Evolutionary conservation across 2,113 vertebrate genomes (phyloP).

Genomic region (Salvelinus alpinus): DNA sequence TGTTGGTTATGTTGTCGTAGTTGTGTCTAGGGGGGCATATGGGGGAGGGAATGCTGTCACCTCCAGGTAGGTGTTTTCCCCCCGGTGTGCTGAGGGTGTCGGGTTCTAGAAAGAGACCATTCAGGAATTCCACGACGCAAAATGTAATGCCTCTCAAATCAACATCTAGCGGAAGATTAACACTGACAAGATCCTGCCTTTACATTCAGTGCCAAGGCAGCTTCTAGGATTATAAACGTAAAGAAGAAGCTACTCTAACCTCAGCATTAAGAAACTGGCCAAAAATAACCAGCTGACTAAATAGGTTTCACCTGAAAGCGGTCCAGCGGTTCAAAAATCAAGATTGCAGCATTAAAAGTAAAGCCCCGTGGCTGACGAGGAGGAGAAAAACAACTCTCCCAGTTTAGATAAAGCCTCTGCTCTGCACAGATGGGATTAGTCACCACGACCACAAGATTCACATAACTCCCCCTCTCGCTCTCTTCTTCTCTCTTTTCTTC

Average conservation of each 20-base stretch:
- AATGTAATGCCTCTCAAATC: slow-evolving; percentile 13
- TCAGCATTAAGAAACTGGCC: not conserved
- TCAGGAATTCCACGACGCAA: slow-evolving; percentile 20
- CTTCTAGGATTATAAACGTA: not conserved
- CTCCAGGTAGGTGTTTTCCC: no score
- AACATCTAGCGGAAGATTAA: slow-evolving; percentile 28
- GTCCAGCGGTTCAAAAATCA: slow-evolving; percentile 30
- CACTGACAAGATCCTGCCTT: slow-evolving; percentile 36
- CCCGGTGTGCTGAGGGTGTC: no score
- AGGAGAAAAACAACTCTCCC: slow-evolving; percentile 24
- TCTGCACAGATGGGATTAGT: not conserved
- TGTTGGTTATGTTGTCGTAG: no score
- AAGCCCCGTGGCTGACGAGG: slow-evolving; percentile 25
- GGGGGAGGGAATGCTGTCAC: no score
- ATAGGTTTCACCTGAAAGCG: slow-evolving; percentile 21
- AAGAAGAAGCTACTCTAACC: slow-evolving; percentile 1
- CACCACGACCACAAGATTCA: slow-evolving; percentile 22
- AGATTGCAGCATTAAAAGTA: slow-evolving; percentile 31
- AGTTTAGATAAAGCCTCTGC: slow-evolving; percentile 25
- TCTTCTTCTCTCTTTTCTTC: slow-evolving; percentile 17
- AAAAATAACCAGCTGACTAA: slow-evolving; percentile 5
- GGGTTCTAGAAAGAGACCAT: not conserved
- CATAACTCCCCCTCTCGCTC: slow-evolving; percentile 15
- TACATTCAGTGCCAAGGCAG: slow-evolving; percentile 4
- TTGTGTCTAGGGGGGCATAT: no score